Percentiles rank a stretch among this genome's conserved stretches.
Evolutionary conservation across 2,113 vertebrate species (phyloP).

Genomic region (Irena cyanogastra): DNA sequence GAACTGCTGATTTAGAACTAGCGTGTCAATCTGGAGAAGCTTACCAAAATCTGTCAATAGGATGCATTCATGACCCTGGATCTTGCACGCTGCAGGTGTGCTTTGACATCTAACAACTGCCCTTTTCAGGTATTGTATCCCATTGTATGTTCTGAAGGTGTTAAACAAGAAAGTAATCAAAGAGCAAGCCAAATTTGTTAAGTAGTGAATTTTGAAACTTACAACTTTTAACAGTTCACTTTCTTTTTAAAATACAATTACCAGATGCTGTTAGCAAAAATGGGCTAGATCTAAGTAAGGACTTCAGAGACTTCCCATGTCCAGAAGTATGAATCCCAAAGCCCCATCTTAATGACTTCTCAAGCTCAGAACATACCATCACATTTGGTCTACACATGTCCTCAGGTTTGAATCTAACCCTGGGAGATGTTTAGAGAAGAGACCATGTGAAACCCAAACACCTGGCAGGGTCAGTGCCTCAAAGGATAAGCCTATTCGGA

Average conservation of each 20-base stretch:
- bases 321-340: not conserved
- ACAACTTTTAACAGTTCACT: not conserved
- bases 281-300: conserved; percentile 46
- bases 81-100: conserved; percentile 40
- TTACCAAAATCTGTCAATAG: not conserved
- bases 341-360: not conserved
- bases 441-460: not conserved
- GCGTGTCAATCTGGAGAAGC: not conserved
- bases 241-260: not conserved
- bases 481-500: not conserved
- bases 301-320: conserved; percentile 6
- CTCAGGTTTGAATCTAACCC: not conserved
- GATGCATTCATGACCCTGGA: not conserved
- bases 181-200: not conserved
- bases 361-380: not conserved
- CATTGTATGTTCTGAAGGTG: not conserved
- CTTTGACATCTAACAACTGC: not conserved
- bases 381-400: not conserved
- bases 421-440: not conserved
- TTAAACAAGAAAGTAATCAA: not conserved
- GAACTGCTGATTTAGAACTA: not conserved
- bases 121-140: not conserved
- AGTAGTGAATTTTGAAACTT: not conserved
- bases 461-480: not conserved
- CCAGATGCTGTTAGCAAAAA: not conserved